Base-by-base conservation (phyloP, 2,888 invertebrate species). In the Drosophila mimica region DNA sequence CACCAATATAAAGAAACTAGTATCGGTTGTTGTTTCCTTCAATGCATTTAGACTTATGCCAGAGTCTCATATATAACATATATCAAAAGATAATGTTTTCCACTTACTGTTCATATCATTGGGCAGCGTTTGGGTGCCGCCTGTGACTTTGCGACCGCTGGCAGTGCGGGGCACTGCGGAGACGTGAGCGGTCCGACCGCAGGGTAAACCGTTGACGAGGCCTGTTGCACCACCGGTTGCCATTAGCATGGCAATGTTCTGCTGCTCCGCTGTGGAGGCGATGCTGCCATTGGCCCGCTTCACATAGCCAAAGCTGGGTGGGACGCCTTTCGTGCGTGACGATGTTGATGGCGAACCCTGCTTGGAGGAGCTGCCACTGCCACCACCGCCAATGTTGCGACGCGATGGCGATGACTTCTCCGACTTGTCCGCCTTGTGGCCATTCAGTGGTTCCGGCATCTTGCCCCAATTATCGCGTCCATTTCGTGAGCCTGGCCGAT, bases 61-160 rank as follows among this genome's bases (percentile, higher is more conserved):
- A 20, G 11, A 43, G 20, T 20, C n/a, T 17, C 36, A 31, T 40
- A 17, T 34, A 34, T 20, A 17, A 15, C 11, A 36, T 13, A 5
- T 20, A 11, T 46, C 11, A 20, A 0, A 40, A n/a, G 4, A 20
- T 17, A 28, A 51, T 1, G 15, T 25, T 28, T 38, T 15, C 15
- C 13, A 93, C 95, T 94, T 92, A 95, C 95, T 95, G 91, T 95
- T 95, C 92, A 91, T 88, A 89, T 97, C 97, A 85, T 96, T 96
- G 40, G 96, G 96, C 88, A 97, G 96, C 8, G 98, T 98, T 93
- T 98, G 98, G 0, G 98, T 97, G 34, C 98, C 98, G 17, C 97
- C 97, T 8, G 97, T 97, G 33, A 97, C 97, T 94, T 98, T 98
- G 38, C 97, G 96, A 94, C 97, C 97, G 38, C 90, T 86, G 0